phyloP scores from a whole-genome alignment of 92 coral and sea anemone species.

The Porites evermanni region DNA sequence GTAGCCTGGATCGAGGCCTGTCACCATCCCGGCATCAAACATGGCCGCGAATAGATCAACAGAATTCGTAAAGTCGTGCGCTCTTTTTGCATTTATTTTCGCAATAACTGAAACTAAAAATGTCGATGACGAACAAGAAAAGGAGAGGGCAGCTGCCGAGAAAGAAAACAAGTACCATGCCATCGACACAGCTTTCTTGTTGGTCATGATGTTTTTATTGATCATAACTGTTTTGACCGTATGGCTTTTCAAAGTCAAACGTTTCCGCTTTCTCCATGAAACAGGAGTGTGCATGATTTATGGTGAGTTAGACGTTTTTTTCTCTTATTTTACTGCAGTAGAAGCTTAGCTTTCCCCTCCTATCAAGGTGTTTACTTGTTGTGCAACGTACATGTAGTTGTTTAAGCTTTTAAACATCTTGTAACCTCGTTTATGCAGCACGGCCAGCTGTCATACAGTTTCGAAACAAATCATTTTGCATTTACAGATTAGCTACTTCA shows the following conservation, averaged over 20 bases:
- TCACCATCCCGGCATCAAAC: constrained; percentile 9
- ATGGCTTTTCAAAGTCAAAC: constrained; percentile 95
- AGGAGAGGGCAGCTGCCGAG: constrained; percentile 84
- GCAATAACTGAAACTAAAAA: not conserved
- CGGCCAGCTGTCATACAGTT: not conserved
- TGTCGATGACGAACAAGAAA: not conserved
- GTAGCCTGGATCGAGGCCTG: constrained; percentile 34
- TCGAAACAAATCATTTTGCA: not conserved
- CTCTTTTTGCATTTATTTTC: constrained; percentile 3
- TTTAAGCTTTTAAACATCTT: not conserved
- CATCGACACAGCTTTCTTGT: constrained; percentile 85
- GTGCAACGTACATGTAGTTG: not conserved
- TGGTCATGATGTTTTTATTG: constrained; percentile 86
- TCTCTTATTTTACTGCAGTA: not conserved
- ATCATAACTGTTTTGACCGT: constrained; percentile 88
- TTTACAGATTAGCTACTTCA: not conserved
- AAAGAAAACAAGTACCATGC: constrained; percentile 75
- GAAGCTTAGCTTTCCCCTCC: not conserved
- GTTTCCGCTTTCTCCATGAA: constrained; percentile 98
- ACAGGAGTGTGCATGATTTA: constrained; percentile 99
- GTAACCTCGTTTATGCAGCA: too few relatives aligned
- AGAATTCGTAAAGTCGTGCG: not conserved
- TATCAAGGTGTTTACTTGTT: not conserved
- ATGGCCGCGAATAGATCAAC: constrained; percentile 23
- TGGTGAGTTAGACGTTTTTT: constrained; percentile 58